Conservation (phyloP, 2,888 invertebrate genomes). For the Bhutanitis thaidina region DNA sequence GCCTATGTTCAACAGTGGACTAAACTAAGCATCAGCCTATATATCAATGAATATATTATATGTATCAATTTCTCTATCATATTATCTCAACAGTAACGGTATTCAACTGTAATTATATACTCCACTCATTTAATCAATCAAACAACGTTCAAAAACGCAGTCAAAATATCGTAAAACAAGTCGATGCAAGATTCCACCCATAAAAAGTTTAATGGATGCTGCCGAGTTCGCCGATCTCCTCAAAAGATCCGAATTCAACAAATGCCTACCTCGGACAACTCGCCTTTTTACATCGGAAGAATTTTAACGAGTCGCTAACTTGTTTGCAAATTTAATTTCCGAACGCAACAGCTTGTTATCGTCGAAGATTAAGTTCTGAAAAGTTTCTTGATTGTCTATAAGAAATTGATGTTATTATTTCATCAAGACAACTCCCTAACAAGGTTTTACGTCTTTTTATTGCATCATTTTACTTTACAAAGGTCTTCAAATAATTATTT, state of each 20-base stretch:
- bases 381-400: conserved; percentile 63
- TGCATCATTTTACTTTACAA: neutral
- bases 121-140: too few relatives aligned
- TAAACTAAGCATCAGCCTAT: too few relatives aligned
- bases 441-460: conserved; percentile 3
- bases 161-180: neutral
- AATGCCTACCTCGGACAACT: conserved; percentile 32
- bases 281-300: conserved; percentile 71
- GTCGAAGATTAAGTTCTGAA: conserved; percentile 69
- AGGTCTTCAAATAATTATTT: too few relatives aligned
- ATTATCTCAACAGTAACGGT: too few relatives aligned
- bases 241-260: conserved; percentile 24
- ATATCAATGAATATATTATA: too few relatives aligned
- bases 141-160: too few relatives aligned
- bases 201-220: conserved; percentile 5
- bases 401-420: conserved; percentile 54
- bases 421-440: conserved; percentile 14
- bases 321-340: conserved; percentile 77
- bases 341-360: conserved; percentile 66
- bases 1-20: too few relatives aligned
- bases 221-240: conserved; percentile 17
- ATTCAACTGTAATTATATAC: too few relatives aligned
- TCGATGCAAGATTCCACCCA: conserved; percentile 1
- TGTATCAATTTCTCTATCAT: too few relatives aligned
- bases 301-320: conserved; percentile 77